Evolutionary conservation across 2,888 invertebrate genomes (phyloP), one percentile per base, ranked within the genome.

Genomic region (Thalpophila matura): DNA sequence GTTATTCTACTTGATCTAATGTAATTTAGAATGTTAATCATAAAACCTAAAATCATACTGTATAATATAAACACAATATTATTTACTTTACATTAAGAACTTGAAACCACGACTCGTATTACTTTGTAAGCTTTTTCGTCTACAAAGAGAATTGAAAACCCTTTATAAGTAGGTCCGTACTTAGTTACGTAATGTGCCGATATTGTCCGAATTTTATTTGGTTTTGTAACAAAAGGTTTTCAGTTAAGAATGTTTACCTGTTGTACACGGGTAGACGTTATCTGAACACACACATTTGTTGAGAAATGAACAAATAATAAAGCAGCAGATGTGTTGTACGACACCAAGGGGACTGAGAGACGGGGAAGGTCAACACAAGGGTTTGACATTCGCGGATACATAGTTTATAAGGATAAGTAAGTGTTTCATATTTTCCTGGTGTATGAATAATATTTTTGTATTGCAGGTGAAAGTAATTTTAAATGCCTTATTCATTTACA

Each of bases 271-370:
- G 75, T 53, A 40, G 16, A 58, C 14, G 29, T 26, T 59, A 53
- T 53, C 18, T 38, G 20, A 27, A 33, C n/a, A 31, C 42, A 29
- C 14, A 47, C 38, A 46, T 54, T 64, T 4, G 31, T 12, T 42
- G 70, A 55, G 38, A 61, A 61, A 61, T 70, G 37, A 53, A 70
- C 76, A 61, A 75, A 62, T 49, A 70, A 62, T 70, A 75, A 55
- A 60, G 70, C 26, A 35, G 14, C 54, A 59, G 69, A 54, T 74
- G 62, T 59, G 26, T 54, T 58, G 35, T 27, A 61, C 51, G 71
- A 42, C 38, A 35, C 35, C 7, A 38, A 31, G 10, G 59, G 49
- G 67, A 35, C 27, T 22, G 16, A 10, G 9, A 35, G 12, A 12
- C 38, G 4, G 16, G 33, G 33, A 45, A 31, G 50, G 31, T 29